Percentiles rank a stretch among this genome's conserved stretches.
Evolutionary conservation across 2,888 invertebrate genomes (phyloP).

Genomic region (Tinea trinotella): DNA sequence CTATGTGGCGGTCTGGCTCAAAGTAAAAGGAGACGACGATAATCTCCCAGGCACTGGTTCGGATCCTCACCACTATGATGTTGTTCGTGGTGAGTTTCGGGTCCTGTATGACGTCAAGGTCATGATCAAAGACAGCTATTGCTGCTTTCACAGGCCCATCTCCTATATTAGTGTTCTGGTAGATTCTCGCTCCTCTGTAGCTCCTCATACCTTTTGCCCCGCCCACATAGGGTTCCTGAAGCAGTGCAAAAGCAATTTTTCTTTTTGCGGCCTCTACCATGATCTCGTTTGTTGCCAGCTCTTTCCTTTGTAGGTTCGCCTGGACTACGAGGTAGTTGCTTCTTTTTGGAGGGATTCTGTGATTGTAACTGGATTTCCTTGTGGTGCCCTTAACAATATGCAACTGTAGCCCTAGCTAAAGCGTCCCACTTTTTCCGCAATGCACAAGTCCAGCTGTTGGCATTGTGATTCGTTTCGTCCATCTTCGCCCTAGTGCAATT

Average conservation of each 20-base stretch:
- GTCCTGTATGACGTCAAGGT: conserved; percentile 11
- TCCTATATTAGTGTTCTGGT: conserved; percentile 6
- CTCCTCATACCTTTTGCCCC: conserved; percentile 2
- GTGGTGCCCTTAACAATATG: no score
- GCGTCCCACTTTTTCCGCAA: no score
- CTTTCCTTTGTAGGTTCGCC: conserved; percentile 19
- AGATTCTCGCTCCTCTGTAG: conserved; percentile 13
- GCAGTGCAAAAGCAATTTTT: not conserved
- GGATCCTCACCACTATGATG: conserved; percentile 16
- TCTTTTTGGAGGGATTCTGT: not conserved
- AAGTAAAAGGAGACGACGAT: conserved; percentile 22
- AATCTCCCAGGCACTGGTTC: conserved; percentile 21
- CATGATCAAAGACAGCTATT: conserved; percentile 14
- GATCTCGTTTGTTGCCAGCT: conserved; percentile 18
- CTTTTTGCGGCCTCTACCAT: conserved; percentile 10
- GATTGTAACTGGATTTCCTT: no score
- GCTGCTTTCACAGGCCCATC: conserved; percentile 20
- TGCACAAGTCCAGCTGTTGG: no score
- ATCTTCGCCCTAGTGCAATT: no score
- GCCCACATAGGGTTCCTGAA: no score
- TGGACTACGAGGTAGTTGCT: conserved; percentile 11
- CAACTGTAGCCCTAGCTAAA: no score
- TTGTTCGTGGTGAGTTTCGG: conserved; percentile 6
- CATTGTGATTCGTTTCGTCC: no score
- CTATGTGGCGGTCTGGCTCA: conserved; percentile 22